Conservation (phyloP, 2,113 vertebrate species). For the Hymenochirus boettgeri region DNA sequence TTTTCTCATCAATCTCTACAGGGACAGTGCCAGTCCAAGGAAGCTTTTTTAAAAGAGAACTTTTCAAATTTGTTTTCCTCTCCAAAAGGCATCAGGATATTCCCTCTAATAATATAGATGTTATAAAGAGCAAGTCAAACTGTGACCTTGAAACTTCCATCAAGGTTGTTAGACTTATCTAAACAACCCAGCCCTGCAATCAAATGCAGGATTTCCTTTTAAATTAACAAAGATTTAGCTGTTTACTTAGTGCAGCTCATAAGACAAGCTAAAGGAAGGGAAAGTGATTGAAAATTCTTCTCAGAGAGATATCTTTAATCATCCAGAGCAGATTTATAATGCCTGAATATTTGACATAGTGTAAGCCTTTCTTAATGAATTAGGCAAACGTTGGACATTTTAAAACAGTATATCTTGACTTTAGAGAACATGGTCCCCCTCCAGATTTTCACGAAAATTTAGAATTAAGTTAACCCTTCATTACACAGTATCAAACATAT, state of each 20-base stretch:
- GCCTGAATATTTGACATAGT: constrained; percentile 5
- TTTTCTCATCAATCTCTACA: too few species aligned
- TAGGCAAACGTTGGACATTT: not conserved
- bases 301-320: constrained; percentile 3
- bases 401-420: not conserved
- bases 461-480: not conserved
- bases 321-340: not conserved
- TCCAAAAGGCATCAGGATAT: too few species aligned
- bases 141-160: not conserved
- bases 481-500: too few species aligned
- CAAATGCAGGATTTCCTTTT: constrained; percentile 15
- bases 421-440: not conserved
- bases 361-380: constrained; percentile 15
- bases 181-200: not conserved
- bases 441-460: not conserved
- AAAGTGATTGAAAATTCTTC: constrained; percentile 13
- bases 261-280: constrained; percentile 11
- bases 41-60: too few species aligned
- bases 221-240: constrained; percentile 15
- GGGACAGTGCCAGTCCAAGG: too few species aligned
- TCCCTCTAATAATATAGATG: too few species aligned
- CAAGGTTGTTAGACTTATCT: not conserved
- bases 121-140: not conserved
- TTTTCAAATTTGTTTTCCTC: too few species aligned
- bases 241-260: constrained; percentile 12